phyloP scores from a whole-genome alignment of 2,888 invertebrate genomes.

The Caenorhabditis afra region DNA sequence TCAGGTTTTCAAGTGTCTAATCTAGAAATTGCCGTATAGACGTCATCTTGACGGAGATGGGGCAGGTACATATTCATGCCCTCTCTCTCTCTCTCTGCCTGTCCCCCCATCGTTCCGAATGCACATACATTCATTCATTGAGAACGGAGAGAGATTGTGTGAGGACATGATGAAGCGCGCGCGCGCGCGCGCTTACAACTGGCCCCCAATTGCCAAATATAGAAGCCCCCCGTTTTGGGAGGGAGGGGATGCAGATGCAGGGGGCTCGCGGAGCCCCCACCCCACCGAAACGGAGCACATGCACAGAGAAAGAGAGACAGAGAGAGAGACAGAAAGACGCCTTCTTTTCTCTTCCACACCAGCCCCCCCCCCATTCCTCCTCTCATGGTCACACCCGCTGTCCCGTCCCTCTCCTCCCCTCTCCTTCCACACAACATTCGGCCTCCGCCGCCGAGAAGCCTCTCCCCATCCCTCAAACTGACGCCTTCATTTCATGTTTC shows the following conservation, averaged over 20 bases:
- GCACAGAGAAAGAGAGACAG: not conserved
- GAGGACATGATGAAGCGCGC: slow-evolving; percentile 3
- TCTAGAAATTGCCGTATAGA: no score
- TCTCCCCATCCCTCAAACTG: no score
- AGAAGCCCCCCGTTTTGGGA: slow-evolving; percentile 9
- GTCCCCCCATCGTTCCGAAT: no score
- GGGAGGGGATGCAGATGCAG: slow-evolving; percentile 21
- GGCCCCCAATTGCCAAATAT: slow-evolving; percentile 63
- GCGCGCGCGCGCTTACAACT: slow-evolving; percentile 47
- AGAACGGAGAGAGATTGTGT: slow-evolving; percentile 5
- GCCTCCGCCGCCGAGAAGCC: no score
- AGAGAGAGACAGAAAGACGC: no score
- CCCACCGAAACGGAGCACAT: slow-evolving; percentile 35
- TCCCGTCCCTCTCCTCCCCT: no score
- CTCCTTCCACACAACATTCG: slow-evolving; percentile 36
- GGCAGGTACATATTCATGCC: no score
- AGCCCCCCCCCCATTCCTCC: no score
- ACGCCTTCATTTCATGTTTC: slow-evolving; percentile 53
- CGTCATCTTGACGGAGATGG: no score
- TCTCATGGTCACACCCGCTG: no score
- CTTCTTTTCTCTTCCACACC: no score
- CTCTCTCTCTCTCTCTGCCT: not conserved
- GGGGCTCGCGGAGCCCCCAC: slow-evolving; percentile 1
- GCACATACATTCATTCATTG: not conserved
- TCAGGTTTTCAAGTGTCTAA: no score